Conservation (phyloP, 2,797 vertebrate genomes). For the Pterois miles region DNA sequence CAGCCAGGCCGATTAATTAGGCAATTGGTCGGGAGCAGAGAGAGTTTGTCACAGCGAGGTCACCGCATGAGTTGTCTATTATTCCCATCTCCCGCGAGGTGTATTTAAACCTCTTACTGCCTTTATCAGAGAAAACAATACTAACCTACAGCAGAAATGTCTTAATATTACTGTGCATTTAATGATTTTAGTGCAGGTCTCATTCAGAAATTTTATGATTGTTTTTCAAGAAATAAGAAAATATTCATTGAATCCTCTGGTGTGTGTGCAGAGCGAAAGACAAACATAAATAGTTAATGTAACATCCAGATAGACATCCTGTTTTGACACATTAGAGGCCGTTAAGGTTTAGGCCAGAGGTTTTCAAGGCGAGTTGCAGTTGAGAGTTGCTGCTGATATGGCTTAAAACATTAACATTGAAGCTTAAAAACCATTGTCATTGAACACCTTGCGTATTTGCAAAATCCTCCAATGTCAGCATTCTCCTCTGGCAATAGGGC, state of each 20-base stretch:
- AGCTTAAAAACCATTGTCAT: no score
- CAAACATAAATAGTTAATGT: no score
- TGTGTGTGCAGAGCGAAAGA: no score
- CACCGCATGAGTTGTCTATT: conserved; percentile 38
- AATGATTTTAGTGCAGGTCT: not conserved
- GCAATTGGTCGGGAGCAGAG: conserved; percentile 39
- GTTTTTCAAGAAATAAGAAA: no score
- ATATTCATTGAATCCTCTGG: no score
- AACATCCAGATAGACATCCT: no score
- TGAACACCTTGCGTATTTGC: not conserved
- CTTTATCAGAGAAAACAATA: not conserved
- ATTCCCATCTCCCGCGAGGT: conserved; percentile 37
- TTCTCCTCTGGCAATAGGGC: not conserved
- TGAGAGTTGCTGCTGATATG: no score
- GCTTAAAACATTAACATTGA: no score
- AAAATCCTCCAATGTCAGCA: not conserved
- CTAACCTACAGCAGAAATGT: not conserved
- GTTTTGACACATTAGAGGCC: no score
- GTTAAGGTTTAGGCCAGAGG: no score
- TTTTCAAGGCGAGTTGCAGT: no score
- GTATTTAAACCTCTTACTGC: conserved; percentile 17
- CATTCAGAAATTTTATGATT: not conserved
- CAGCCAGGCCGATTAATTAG: conserved; percentile 71
- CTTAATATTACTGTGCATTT: not conserved
- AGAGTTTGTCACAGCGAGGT: conserved; percentile 59